Conservation (phyloP, 23 tunicate species). For the Phallusia fumigata region DNA sequence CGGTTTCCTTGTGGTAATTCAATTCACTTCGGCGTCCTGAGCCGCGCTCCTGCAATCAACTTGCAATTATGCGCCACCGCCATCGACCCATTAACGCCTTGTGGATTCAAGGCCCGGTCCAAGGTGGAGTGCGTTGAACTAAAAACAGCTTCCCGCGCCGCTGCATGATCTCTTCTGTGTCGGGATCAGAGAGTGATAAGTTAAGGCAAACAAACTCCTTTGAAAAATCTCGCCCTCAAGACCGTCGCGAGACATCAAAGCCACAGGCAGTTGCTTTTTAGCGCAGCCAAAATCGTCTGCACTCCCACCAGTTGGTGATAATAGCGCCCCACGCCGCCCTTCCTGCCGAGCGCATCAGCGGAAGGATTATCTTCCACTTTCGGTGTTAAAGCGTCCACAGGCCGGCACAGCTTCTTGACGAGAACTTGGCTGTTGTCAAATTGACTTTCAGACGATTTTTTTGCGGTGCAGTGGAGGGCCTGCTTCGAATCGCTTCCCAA, state of each 20-base stretch:
- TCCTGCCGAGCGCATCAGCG: slow-evolving; percentile 3
- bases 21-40: neutral
- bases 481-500: neutral
- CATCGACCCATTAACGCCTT: neutral
- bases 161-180: neutral
- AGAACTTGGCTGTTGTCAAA: neutral
- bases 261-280: slow-evolving; percentile 6
- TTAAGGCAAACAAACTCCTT: slow-evolving; percentile 13
- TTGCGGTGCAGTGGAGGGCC: neutral
- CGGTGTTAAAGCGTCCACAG: neutral
- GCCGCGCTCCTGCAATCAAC: neutral
- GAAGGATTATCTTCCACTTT: neutral
- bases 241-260: neutral
- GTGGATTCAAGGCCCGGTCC: neutral
- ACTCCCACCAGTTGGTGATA: slow-evolving; percentile 2
- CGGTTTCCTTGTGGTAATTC: slow-evolving; percentile 12
- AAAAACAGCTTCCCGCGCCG: neutral
- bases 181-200: slow-evolving; percentile 4
- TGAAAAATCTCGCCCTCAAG: neutral
- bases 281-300: slow-evolving; percentile 1
- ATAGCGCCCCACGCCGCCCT: slow-evolving; percentile 9
- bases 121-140: neutral
- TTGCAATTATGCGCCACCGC: neutral
- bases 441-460: neutral
- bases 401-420: too few species aligned